Evolutionary conservation across 1,140 invertebrate genomes (phyloP), one percentile per base, ranked within the genome.

Genomic region (Drosophila orena): DNA sequence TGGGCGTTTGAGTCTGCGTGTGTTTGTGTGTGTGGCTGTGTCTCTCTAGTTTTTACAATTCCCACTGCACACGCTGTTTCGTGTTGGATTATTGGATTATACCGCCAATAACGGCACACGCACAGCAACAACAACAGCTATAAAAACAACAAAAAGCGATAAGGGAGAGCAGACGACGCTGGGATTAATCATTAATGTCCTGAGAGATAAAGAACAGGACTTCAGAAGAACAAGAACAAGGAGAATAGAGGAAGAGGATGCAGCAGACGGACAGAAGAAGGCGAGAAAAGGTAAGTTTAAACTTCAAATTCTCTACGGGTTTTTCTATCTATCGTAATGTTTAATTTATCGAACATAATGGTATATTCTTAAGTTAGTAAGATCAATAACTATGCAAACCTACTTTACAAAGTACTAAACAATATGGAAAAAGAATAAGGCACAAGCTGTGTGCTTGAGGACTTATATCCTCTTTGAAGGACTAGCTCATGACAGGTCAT

Each of bases 51-150:
- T 85, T 85, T 85, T 85, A 84, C 84, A 69, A 89, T 84, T 77
- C 73, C 76, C 69, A 52, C 66, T 86, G 83, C 80, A 79, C 83
- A 86, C 79, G 83, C 83, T 88, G 79, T 69, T 86, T 86, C 83
- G 83, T 77, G 79, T 88, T 88, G 84, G 84, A 88, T 88, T 88
- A 89, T 84, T 84, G 84, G 79, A 84, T 89, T 89, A 88, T 79
- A 84, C 80, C 84, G 79, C 81, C 81, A 80, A 62, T 78, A 86
- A 86, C 83, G 83, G 71, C 56, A 76, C 64, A 69, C 50, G 52
- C 68, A 70, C 52, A 71, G 46, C 52, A 49, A 70, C 40, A 46
- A 47, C 43, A 47, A 47, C 40, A n/a, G 8, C 3, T 17, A 54
- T 30, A 54, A 69, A 43, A 47, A 40, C 46, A 68, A 56, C 40